Evolutionary conservation across 2,113 vertebrate genomes (phyloP).

Genomic region (Pagrus major): DNA sequence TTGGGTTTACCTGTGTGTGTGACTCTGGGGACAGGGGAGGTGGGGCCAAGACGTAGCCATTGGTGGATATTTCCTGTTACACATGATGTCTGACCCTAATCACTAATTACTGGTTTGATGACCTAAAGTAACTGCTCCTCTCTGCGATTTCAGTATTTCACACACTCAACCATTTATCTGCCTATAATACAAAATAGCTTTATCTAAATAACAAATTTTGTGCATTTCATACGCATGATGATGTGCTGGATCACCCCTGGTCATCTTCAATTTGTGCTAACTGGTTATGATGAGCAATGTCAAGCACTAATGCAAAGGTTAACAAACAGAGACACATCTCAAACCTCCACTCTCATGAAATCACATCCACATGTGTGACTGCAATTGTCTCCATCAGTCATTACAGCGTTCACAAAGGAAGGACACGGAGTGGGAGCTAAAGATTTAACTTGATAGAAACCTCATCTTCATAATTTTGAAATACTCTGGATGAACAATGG

Average conservation of each 20-base stretch:
- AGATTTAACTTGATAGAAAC: neutral
- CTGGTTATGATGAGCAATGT: neutral
- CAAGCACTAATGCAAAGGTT: constrained; percentile 3
- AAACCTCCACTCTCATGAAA: neutral
- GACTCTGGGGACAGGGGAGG: neutral
- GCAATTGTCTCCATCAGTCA: neutral
- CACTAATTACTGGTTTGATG: constrained; percentile 10
- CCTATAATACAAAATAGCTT: neutral
- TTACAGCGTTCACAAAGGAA: neutral
- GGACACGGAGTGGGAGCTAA: neutral
- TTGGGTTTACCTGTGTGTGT: constrained; percentile 27
- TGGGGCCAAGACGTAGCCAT: neutral
- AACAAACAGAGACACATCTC: neutral
- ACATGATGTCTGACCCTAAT: constrained; percentile 17
- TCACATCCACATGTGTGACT: neutral
- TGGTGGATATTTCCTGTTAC: constrained; percentile 3
- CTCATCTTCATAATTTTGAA: neutral
- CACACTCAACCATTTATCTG: neutral
- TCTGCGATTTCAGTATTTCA: neutral
- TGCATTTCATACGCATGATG: neutral
- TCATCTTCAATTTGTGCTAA: neutral
- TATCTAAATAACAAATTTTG: neutral
- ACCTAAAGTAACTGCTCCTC: neutral
- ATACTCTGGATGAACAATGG: no score
- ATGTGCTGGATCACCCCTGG: neutral